Evolutionary conservation across 2,113 vertebrate genomes (phyloP), one percentile per base, ranked within the genome.

Genomic region (Syngnathus scovelli): DNA sequence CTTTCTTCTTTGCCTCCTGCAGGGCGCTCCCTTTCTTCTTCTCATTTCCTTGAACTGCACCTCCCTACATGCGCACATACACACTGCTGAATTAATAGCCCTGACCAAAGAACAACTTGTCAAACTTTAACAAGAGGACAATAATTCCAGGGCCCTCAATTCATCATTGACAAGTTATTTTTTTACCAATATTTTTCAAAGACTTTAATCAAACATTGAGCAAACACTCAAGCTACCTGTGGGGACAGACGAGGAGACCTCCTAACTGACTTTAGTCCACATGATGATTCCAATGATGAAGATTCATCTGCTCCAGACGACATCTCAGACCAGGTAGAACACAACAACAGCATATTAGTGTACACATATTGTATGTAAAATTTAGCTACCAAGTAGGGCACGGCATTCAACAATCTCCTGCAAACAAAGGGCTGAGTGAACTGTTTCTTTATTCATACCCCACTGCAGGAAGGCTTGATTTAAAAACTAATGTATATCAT

Each of bases 1-100:
- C 87, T 78, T 69, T 85, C 74, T 70, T 86, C 79, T 88, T 88
- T 44, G 19, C 73, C 75, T 86, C 82, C 78, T 81, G 76, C 64
- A 86, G 55, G 10, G 43, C 38, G 16, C 39, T 21, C 21, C 60
- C 67, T 76, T 65, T 70, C 75, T n/a, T 76, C 6, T 54, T 21
- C 37, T 77, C 18, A 16, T 52, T 51, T 39, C 19, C 64, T 49
- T 58, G 39, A 12, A 27, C 69, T 37, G 51, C 49, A 68, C 52
- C 69, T 3, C 66, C 55, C 23, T 7, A 4, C 9, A 38, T 19
- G 15, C 51, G 11, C 4, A 13, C 1, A 7, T 44, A 55, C n/a
- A 60, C 13, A 54, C 65, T 18, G 11, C 18, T 66, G 23, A 11
- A 2, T 21, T 66, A 4, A 33, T 7, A 41, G 11, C 4, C 27